A percentile compares a stretch with the other conserved stretches of the same genome.
Conservation (phyloP, 2,888 invertebrate species). For the Rotaria macrura region DNA sequence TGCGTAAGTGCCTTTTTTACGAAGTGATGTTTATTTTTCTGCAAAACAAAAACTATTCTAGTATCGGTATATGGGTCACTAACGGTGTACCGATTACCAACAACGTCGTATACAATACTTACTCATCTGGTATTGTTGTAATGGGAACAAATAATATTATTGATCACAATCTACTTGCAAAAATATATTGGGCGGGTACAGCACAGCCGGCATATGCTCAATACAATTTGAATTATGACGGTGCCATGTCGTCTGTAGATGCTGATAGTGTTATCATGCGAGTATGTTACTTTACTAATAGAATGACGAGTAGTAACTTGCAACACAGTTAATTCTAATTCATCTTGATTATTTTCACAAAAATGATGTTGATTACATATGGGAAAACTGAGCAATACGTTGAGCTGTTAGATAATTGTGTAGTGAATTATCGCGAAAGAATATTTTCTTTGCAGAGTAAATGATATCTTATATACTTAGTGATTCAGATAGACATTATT, state of each 20-base stretch:
- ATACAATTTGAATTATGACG: conserved; percentile 38
- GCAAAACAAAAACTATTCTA: background rate
- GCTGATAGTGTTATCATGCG: conserved; percentile 16
- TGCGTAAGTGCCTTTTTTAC: no score
- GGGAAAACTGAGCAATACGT: no score
- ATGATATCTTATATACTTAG: no score
- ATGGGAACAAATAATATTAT: conserved; percentile 34
- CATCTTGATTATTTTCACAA: no score
- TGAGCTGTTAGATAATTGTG: no score
- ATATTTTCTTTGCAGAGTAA: no score
- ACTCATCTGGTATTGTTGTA: conserved; percentile 39
- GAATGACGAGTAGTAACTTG: no score
- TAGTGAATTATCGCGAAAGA: no score
- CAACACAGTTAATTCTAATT: no score
- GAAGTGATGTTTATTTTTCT: no score
- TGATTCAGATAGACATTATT: no score
- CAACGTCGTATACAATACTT: conserved; percentile 41
- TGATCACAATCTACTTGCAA: conserved; percentile 39
- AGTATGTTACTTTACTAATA: background rate
- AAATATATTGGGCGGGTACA: conserved; percentile 39
- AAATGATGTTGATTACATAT: no score
- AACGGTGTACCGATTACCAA: conserved; percentile 38
- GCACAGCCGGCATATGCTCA: conserved; percentile 39
- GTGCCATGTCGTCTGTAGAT: conserved; percentile 35
- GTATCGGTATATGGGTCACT: conserved; percentile 40